These are phyloP conservation scores for Hippocampus barbouri DNA, from an alignment of 2,113 vertebrate species.

Conservation along the genomic window DNA sequence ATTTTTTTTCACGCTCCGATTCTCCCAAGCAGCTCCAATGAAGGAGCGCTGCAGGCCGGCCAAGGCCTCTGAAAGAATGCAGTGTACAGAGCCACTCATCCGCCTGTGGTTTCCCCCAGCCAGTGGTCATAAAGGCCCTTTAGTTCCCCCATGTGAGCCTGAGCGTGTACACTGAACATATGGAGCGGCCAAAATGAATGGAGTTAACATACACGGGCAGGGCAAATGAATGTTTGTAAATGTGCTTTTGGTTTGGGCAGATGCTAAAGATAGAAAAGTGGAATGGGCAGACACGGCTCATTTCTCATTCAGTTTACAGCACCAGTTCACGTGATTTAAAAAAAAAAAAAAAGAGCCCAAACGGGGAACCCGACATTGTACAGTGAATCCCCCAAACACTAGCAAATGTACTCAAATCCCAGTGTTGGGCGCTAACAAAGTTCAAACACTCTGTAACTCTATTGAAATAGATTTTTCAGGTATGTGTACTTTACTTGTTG, in stretches of 20 bases:
- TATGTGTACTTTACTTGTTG: too few relatives aligned
- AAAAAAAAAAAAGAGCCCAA: background rate
- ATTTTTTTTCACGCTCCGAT: conserved; percentile 63
- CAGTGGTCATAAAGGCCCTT: conserved; percentile 70
- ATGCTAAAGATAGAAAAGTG: conserved; percentile 69
- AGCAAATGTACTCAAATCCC: conserved; percentile 12
- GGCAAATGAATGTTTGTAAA: conserved; percentile 70
- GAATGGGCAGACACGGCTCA: conserved; percentile 50
- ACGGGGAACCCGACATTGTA: background rate
- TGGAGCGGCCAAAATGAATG: conserved; percentile 70
- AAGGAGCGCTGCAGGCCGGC: conserved; percentile 55
- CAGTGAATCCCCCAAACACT: background rate
- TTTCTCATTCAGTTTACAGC: conserved; percentile 54
- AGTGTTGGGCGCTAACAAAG: background rate
- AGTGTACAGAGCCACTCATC: conserved; percentile 70
- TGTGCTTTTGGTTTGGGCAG: conserved; percentile 66
- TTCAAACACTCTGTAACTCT: background rate
- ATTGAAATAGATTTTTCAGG: too few relatives aligned
- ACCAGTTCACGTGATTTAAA: conserved; percentile 32
- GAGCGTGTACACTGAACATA: conserved; percentile 66
- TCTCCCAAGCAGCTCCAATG: conserved; percentile 60
- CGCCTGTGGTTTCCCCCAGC: conserved; percentile 66
- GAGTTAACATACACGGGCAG: conserved; percentile 66
- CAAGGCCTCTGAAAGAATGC: conserved; percentile 69
- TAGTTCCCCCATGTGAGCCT: conserved; percentile 55